These are phyloP conservation scores for Platerodrilus igneus DNA, from an alignment of 2,888 invertebrate species.

Conservation along the genomic window DNA sequence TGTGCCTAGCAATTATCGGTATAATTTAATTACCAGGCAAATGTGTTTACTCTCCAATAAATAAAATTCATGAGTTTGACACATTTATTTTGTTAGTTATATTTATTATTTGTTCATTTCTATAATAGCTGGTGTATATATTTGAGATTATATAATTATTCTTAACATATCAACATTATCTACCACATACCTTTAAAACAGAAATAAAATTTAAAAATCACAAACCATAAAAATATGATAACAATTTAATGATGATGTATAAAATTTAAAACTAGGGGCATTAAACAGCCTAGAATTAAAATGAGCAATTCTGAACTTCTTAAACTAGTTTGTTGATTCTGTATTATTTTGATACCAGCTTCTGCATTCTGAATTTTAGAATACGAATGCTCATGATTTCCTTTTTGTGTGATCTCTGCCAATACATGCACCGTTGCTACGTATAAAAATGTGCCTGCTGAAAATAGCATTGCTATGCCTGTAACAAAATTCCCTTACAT, in stretches of 20 bases:
- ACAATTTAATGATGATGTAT: constrained; percentile 84
- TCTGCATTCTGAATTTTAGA: constrained; percentile 43
- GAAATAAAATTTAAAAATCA: too few relatives aligned
- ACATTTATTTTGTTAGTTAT: too few relatives aligned
- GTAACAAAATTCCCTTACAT: constrained; percentile 29
- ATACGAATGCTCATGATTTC: constrained; percentile 47
- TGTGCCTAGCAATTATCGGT: too few relatives aligned
- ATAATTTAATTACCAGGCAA: too few relatives aligned
- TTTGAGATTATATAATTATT: too few relatives aligned
- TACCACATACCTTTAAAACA: too few relatives aligned
- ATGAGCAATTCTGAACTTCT: constrained; percentile 74
- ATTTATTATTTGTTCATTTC: too few relatives aligned
- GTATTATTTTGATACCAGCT: constrained; percentile 28
- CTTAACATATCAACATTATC: too few relatives aligned
- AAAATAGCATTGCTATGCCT: constrained; percentile 95
- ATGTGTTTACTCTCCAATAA: too few relatives aligned
- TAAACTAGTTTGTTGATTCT: constrained; percentile 51
- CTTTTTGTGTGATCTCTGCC: constrained; percentile 78
- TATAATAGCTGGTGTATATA: too few relatives aligned
- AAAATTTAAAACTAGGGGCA: constrained; percentile 85
- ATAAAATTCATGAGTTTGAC: too few relatives aligned
- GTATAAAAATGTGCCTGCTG: constrained; percentile 97
- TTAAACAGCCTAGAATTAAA: constrained; percentile 79
- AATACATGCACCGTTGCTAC: constrained; percentile 98
- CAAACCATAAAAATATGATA: too few relatives aligned